Conservation (phyloP, 2,113 vertebrate genomes). For the Engraulis encrasicolus region DNA sequence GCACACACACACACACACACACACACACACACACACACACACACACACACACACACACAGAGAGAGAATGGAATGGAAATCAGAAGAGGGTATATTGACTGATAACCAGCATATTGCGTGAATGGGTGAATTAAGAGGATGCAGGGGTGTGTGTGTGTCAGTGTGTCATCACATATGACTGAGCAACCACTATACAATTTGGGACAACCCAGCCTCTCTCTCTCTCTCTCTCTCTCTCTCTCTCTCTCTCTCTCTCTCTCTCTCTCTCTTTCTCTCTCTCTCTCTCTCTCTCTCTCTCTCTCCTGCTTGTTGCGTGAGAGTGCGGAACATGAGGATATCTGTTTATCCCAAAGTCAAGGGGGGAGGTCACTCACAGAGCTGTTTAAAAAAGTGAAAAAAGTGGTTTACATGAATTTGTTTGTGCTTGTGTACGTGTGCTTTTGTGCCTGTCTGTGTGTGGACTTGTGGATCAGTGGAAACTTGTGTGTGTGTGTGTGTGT, state of each 20-base stretch:
- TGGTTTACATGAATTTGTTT: not conserved
- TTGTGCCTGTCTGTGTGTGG: no score
- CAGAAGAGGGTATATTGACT: not conserved
- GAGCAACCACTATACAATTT: constrained; percentile 32
- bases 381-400: not conserved
- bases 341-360: not conserved
- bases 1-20: constrained; percentile 14
- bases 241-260: no score
- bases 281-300: not conserved
- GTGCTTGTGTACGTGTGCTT: not conserved
- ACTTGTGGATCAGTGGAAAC: no score
- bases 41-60: constrained; percentile 20
- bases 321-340: not conserved
- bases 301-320: not conserved
- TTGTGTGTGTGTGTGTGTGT: not conserved
- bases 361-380: not conserved
- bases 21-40: constrained; percentile 14
- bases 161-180: no score
- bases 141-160: constrained; percentile 40
- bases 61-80: no score
- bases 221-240: no score
- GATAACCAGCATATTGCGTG: constrained; percentile 24
- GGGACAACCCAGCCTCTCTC: no score
- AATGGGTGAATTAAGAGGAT: constrained; percentile 14
- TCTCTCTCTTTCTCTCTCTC: not conserved